Evolutionary conservation across 2,797 vertebrate species (phyloP).

Genomic region (Ceyx erithaca): DNA sequence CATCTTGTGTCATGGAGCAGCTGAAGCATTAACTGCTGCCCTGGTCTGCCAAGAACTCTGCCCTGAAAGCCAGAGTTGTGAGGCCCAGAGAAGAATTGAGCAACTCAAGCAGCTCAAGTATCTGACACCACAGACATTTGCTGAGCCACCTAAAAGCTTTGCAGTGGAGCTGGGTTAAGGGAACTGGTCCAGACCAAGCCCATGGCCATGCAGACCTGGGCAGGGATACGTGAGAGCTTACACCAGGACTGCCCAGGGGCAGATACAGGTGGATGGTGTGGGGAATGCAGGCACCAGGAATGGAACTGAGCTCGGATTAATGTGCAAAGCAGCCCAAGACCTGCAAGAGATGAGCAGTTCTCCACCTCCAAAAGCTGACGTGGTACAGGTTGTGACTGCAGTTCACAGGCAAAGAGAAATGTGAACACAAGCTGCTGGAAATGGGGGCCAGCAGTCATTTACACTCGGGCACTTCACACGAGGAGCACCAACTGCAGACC

Average conservation of each 20-base stretch:
- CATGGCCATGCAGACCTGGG: rapidly evolving
- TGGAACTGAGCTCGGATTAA: background rate
- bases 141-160: background rate
- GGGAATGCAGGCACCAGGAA: background rate
- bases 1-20: background rate
- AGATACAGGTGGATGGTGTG: rapidly evolving
- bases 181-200: background rate
- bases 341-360: background rate
- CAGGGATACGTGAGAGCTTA: background rate
- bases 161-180: background rate
- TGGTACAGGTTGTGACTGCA: rapidly evolving
- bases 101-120: background rate
- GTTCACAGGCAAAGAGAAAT: rapidly evolving
- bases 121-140: background rate
- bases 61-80: rapidly evolving
- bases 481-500: background rate
- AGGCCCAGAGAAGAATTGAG: background rate
- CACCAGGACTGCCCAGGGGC: background rate
- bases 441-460: background rate
- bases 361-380: background rate
- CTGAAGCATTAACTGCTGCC: background rate
- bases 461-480: background rate
- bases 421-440: background rate
- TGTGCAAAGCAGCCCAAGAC: background rate
- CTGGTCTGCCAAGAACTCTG: background rate